Evolutionary conservation across 2,888 invertebrate species (phyloP).

Genomic region (Biston betularia): DNA sequence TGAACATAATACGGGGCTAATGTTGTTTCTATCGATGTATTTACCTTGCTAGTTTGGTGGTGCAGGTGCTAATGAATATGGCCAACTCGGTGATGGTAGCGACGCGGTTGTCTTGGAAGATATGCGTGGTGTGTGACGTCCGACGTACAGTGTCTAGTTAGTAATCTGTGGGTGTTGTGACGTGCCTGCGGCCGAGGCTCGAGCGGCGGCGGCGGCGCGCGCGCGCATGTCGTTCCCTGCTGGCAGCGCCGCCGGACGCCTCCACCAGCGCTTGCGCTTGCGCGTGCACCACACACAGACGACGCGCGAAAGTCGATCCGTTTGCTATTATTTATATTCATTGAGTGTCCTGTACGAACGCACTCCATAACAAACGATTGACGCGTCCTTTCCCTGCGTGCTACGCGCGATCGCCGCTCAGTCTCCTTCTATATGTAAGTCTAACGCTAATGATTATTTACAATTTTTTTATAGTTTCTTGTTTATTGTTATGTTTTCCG

Average conservation of each 20-base stretch:
- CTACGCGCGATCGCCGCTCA: constrained; percentile 47
- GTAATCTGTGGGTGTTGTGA: constrained; percentile 25
- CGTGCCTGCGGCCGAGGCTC: constrained; percentile 25
- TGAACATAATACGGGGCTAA: constrained; percentile 6
- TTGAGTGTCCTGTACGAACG: constrained; percentile 60
- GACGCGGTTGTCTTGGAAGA: constrained; percentile 13
- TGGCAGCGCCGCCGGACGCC: constrained; percentile 66
- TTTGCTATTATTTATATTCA: constrained; percentile 75
- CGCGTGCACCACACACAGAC: constrained; percentile 45
- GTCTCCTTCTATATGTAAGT: constrained; percentile 59
- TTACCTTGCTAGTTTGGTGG: constrained; percentile 19
- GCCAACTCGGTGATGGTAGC: constrained; percentile 26
- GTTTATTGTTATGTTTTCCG: constrained; percentile 6
- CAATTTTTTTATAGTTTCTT: constrained; percentile 16
- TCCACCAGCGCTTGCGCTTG: constrained; percentile 62
- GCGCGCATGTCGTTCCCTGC: constrained; percentile 63
- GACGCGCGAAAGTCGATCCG: constrained; percentile 72
- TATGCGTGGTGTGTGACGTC: constrained; percentile 10
- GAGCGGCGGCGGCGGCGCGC: constrained; percentile 36
- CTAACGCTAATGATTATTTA: constrained; percentile 17
- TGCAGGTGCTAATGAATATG: constrained; percentile 40
- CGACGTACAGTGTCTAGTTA: background rate
- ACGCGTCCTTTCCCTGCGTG: constrained; percentile 59
- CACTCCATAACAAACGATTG: constrained; percentile 61
- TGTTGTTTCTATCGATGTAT: constrained; percentile 14